phyloP scores from a whole-genome alignment of 2,888 invertebrate species.

The Oeneis ivallda region DNA sequence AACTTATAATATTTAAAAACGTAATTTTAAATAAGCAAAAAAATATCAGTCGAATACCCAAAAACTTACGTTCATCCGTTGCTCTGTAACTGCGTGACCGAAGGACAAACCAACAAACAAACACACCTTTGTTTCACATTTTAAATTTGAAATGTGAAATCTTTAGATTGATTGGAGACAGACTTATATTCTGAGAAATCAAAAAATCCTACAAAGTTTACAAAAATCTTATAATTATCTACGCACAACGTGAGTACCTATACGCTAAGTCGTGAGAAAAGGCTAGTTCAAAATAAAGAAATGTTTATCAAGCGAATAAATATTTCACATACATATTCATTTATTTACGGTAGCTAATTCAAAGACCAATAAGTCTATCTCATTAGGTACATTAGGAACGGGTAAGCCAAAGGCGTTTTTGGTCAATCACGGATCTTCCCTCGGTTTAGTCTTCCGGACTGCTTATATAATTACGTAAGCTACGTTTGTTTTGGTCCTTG shows the following conservation, averaged over 20 bases:
- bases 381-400: slow-evolving; percentile 50
- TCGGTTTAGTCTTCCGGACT: slow-evolving; percentile 36
- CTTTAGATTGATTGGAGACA: too few relatives aligned
- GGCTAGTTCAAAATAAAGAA: neutral
- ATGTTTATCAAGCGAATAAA: neutral
- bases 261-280: neutral
- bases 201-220: neutral
- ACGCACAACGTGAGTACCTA: too few relatives aligned
- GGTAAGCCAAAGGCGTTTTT: slow-evolving; percentile 54
- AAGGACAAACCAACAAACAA: too few relatives aligned
- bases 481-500: slow-evolving; percentile 36
- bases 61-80: too few relatives aligned
- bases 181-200: neutral
- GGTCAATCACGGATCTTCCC: slow-evolving; percentile 50
- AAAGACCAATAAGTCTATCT: slow-evolving; percentile 45
- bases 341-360: slow-evolving; percentile 29
- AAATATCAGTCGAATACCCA: too few relatives aligned
- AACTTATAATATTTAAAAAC: too few relatives aligned
- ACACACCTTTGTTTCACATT: too few relatives aligned
- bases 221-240: neutral
- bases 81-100: too few relatives aligned
- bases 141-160: too few relatives aligned
- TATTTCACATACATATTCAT: neutral
- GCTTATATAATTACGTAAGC: slow-evolving; percentile 40
- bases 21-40: too few relatives aligned